Evolutionary conservation across 2,113 vertebrate genomes (phyloP).

Genomic region (Zapornia atra): DNA sequence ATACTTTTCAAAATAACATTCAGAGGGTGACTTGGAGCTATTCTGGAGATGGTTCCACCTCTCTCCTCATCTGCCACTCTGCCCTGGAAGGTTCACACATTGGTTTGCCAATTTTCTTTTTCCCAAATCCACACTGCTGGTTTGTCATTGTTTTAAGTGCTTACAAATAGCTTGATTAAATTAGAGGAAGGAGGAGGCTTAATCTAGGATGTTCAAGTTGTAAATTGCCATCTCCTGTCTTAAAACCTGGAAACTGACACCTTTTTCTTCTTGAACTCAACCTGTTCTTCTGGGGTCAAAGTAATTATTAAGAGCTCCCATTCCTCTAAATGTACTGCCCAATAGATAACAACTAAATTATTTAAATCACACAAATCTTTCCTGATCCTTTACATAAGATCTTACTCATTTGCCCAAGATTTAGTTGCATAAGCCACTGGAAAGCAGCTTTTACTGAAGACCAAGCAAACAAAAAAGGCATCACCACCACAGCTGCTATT

Average conservation of each 20-base stretch:
- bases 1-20: neutral
- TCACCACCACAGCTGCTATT: neutral
- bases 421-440: neutral
- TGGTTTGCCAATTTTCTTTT: neutral
- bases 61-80: neutral
- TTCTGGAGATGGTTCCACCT: neutral
- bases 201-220: neutral
- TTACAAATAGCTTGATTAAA: neutral
- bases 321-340: neutral
- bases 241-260: neutral
- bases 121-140: neutral
- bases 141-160: neutral
- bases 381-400: neutral
- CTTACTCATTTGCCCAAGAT: neutral
- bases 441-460: neutral
- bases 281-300: neutral
- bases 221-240: neutral
- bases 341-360: neutral
- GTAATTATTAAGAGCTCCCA: neutral
- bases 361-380: neutral
- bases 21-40: neutral
- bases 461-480: neutral
- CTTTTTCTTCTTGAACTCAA: neutral
- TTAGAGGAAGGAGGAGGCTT: neutral
- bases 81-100: neutral